These are phyloP conservation scores for Patiria miniata DNA, from an alignment of 35 echinoderm and acorn worm species.

Conservation along the genomic window DNA sequence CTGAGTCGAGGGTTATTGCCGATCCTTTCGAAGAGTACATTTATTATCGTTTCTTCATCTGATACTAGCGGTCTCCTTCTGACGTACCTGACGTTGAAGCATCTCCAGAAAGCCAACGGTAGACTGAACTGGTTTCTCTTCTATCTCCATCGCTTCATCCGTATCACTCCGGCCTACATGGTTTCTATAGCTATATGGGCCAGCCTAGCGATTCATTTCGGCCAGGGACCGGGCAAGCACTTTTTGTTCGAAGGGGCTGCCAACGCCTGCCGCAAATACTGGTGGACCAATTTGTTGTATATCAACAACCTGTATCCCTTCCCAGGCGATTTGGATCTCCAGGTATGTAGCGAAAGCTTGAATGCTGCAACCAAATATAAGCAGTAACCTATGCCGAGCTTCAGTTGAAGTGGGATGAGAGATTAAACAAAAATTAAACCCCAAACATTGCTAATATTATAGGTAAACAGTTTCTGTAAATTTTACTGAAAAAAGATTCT, in stretches of 20 bases:
- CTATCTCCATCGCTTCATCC: constrained; percentile 83
- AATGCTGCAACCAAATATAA: not conserved
- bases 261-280: constrained; percentile 56
- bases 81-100: constrained; percentile 73
- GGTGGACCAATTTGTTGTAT: constrained; percentile 92
- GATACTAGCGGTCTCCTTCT: constrained; percentile 70
- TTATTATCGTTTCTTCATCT: not conserved
- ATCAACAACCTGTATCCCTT: constrained; percentile 87
- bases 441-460: not conserved
- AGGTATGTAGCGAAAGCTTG: not conserved
- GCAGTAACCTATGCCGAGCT: not conserved
- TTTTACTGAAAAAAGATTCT: not conserved
- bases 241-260: not conserved
- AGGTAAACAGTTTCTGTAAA: not conserved
- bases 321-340: not conserved
- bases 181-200: constrained; percentile 42
- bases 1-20: too few relatives aligned
- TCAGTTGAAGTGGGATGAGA: not conserved
- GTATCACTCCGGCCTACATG: constrained; percentile 85
- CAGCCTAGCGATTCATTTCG: constrained; percentile 50
- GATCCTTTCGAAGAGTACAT: too few relatives aligned
- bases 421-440: not conserved
- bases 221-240: constrained; percentile 27
- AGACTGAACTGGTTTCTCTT: constrained; percentile 74
- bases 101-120: constrained; percentile 54